Conservation (phyloP, 1,140 invertebrate species). For the Lasioglossum baleicum region DNA sequence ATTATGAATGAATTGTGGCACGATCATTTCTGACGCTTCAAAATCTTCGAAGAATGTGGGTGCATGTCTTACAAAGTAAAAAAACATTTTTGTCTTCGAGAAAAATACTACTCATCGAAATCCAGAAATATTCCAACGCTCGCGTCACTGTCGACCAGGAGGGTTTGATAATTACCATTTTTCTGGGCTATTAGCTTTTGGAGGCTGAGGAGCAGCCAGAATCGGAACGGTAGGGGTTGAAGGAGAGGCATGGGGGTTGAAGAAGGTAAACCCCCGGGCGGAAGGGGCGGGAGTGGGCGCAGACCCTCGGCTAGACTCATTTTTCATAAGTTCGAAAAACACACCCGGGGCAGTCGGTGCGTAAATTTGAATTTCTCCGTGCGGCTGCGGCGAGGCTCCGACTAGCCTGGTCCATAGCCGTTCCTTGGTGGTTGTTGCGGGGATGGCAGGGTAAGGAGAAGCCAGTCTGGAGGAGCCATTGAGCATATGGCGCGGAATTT, state of each 20-base stretch:
- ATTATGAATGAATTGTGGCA: no score
- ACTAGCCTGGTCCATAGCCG: no score
- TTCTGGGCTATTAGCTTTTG: not conserved
- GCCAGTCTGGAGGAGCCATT: slow-evolving; percentile 55
- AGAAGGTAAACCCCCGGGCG: slow-evolving; percentile 29
- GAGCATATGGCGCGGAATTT: slow-evolving; percentile 76
- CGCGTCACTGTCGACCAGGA: no score
- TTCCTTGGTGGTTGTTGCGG: slow-evolving; percentile 1
- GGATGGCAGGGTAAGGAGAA: slow-evolving; percentile 15
- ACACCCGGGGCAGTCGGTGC: slow-evolving; percentile 66
- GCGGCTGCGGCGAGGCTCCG: slow-evolving; percentile 44
- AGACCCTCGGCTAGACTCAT: slow-evolving; percentile 70
- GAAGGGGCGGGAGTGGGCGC: slow-evolving; percentile 12
- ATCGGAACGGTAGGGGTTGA: slow-evolving; percentile 30
- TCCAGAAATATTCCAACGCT: no score
- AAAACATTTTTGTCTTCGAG: no score
- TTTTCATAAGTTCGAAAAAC: slow-evolving; percentile 79
- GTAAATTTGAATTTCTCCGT: slow-evolving; percentile 78
- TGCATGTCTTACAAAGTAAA: no score
- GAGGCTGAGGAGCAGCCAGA: slow-evolving; percentile 1
- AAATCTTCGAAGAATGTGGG: no score
- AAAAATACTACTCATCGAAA: no score
- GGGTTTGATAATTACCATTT: no score
- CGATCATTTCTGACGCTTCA: no score
- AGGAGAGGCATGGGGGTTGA: slow-evolving; percentile 23